A percentile compares a stretch with the other conserved stretches of the same genome.
Conservation (phyloP, 2,888 invertebrate genomes). For the Agrochola circellaris region DNA sequence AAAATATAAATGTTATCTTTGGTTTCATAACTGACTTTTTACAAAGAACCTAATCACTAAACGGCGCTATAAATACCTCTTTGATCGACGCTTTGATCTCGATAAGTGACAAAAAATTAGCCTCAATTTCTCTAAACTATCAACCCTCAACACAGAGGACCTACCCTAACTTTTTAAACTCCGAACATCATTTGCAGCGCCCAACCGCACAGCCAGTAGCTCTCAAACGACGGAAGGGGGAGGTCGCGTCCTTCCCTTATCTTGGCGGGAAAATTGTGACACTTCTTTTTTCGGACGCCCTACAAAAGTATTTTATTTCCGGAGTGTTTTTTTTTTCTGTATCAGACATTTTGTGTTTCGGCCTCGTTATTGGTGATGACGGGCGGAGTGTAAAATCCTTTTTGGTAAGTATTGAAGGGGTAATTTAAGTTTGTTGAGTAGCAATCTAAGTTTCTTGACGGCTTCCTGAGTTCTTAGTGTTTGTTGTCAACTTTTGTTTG, state of each 20-base stretch:
- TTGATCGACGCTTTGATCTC: constrained; percentile 17
- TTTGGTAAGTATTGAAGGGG: constrained; percentile 60
- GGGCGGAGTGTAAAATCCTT: constrained; percentile 28
- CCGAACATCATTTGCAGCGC: constrained; percentile 80
- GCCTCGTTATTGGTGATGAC: constrained; percentile 36
- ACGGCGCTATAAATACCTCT: neutral
- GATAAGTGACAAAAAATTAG: constrained; percentile 21
- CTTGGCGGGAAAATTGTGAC: constrained; percentile 78
- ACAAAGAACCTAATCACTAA: neutral
- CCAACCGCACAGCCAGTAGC: constrained; percentile 76
- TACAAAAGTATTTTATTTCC: constrained; percentile 49
- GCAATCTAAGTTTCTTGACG: constrained; percentile 64
- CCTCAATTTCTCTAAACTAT: constrained; percentile 27
- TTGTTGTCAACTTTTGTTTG: constrained; percentile 64
- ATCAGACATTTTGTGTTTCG: constrained; percentile 45
- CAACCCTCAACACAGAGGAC: constrained; percentile 60
- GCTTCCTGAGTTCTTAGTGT: constrained; percentile 51
- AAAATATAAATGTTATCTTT: neutral
- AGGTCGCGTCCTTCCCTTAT: constrained; percentile 68
- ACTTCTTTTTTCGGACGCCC: constrained; percentile 73
- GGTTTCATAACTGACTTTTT: neutral
- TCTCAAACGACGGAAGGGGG: constrained; percentile 69
- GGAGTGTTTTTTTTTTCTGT: constrained; percentile 51
- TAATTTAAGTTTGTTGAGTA: constrained; percentile 64
- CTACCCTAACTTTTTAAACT: constrained; percentile 77